These are phyloP conservation scores for Anniella stebbinsi DNA, from an alignment of 2,797 vertebrate genomes.

Conservation along the genomic window DNA sequence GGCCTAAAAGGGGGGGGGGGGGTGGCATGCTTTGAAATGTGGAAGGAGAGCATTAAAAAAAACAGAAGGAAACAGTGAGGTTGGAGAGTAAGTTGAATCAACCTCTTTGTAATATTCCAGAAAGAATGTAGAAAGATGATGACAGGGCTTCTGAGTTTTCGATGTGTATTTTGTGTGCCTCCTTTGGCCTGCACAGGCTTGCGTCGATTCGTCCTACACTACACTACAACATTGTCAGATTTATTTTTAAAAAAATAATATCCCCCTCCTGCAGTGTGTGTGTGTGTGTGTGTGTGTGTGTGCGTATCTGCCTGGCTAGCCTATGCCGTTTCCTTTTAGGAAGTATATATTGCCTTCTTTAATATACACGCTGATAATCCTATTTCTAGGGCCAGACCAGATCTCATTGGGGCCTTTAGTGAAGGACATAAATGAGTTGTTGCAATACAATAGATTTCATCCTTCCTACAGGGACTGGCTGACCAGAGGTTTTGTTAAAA, in stretches of 20 bases:
- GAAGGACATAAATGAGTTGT: conserved; percentile 87
- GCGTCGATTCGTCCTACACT: neutral
- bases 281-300: neutral
- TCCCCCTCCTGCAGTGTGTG: neutral
- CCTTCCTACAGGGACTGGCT: conserved; percentile 86
- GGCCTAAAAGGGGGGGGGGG: neutral
- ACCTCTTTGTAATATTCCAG: neutral
- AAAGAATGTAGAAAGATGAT: neutral
- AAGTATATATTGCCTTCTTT: conserved; percentile 68
- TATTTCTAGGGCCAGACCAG: conserved; percentile 84
- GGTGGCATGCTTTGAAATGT: neutral
- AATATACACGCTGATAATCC: conserved; percentile 82
- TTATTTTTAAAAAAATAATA: neutral
- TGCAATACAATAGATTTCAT: conserved; percentile 83
- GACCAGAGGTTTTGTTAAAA: conserved; percentile 86
- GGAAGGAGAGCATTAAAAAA: neutral
- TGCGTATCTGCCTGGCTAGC: too few species aligned
- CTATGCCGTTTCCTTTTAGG: conserved; percentile 5
- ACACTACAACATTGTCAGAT: neutral
- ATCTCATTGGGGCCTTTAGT: conserved; percentile 82
- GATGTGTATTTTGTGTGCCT: neutral
- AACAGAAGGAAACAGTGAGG: too few species aligned
- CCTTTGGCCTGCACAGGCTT: too few species aligned
- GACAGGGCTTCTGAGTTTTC: too few species aligned
- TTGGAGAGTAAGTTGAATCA: too few species aligned